Base-by-base conservation (phyloP, 2,113 vertebrate species). In the Bos javanicus region DNA sequence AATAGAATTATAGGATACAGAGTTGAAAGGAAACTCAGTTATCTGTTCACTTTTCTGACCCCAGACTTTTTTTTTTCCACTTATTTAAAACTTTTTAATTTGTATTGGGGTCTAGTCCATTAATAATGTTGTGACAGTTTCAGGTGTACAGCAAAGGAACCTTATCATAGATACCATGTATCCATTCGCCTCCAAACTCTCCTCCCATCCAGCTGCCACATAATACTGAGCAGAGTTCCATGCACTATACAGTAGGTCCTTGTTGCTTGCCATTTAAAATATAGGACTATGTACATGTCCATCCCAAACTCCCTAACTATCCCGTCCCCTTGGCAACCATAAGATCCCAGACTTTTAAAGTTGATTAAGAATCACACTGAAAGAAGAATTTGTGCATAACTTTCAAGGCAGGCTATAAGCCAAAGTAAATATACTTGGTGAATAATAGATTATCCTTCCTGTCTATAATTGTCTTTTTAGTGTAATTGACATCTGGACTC, bases 371-470 rank as follows among this genome's bases (percentile, higher is more conserved):
- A 36, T 36, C 57, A 81, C 10, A 43, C 62, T 80, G 89, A 92
- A 90, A 39, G 50, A 93, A 89, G 43, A 97, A 90, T 62, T 90
- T 84, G 60, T 71, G 48, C 2, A 54, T 59, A 56, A 85, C 26
- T 85, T 90, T 91, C 17, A 91, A 87, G 90, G 54, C 62, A 92
- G 54, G 26, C 87, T 7, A 6, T 76, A 78, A 91, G n/a, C 48
- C 57, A 95, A 90, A 91, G 60, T 86, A 90, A 94, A 67, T 33
- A 54, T 64, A 54, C 46, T 57, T 46, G 76, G 33, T 4, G 1
- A 62, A 3, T 28, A 59, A 50, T 91, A 56, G 46, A 57, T 23
- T 83, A 26, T 85, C 23, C 13, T 87, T 88, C 59, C 43, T 96
- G n/a, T 85, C 57, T 96, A 17, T 12, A 43, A 0, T 90, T 93